These are phyloP conservation scores for Sebastes nivosus DNA, from an alignment of 2,797 vertebrate genomes.

Conservation along the genomic window DNA sequence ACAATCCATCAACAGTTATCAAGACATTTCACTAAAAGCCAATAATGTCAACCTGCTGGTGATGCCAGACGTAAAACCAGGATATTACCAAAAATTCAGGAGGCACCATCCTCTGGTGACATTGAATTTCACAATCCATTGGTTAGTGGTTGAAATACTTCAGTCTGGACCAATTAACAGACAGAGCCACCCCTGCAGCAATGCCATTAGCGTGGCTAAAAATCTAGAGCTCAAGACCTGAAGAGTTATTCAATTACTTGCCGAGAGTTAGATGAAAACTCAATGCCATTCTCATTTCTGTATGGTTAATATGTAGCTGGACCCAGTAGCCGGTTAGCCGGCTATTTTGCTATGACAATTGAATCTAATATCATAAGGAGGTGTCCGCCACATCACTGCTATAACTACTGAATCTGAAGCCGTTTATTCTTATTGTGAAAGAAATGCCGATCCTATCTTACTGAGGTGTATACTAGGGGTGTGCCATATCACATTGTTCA, in stretches of 20 bases:
- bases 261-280: not conserved
- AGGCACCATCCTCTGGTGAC: not conserved
- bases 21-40: no score
- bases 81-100: no score
- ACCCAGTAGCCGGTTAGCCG: not conserved
- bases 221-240: not conserved
- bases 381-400: not conserved
- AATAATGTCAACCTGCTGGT: no score
- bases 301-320: not conserved
- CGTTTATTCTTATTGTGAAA: not conserved
- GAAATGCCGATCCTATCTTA: not conserved
- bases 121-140: not conserved
- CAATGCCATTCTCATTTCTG: not conserved
- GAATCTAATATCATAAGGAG: not conserved
- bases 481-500: not conserved
- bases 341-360: not conserved
- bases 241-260: not conserved
- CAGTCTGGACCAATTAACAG: not conserved
- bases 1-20: no score
- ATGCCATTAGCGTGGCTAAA: not conserved
- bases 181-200: not conserved
- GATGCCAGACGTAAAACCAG: no score
- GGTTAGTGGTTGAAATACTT: not conserved
- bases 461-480: not conserved
- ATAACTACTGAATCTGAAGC: not conserved